Conservation (phyloP, 2,797 vertebrate species). For the Streptopelia turtur region DNA sequence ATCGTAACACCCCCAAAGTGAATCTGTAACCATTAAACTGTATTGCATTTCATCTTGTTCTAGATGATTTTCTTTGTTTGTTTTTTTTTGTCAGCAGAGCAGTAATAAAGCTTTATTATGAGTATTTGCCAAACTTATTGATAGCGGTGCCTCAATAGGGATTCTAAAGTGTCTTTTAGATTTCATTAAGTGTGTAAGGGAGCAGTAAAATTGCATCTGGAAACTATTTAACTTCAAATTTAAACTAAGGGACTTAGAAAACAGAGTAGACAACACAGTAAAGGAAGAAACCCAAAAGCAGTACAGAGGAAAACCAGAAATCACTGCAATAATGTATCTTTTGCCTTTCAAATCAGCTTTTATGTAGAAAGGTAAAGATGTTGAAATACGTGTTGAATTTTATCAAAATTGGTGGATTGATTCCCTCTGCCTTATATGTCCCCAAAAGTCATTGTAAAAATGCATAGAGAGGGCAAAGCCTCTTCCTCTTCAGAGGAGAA, state of each 20-base stretch:
- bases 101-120: background rate
- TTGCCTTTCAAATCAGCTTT: background rate
- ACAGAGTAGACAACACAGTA: background rate
- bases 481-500: background rate
- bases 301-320: background rate
- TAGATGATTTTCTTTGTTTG: background rate
- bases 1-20: background rate
- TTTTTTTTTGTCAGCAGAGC: background rate
- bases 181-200: conserved; percentile 43
- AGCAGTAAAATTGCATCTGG: conserved; percentile 66
- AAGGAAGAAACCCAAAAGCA: background rate
- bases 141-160: conserved; percentile 11
- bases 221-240: conserved; percentile 50
- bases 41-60: background rate
- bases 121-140: conserved; percentile 44
- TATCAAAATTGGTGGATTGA: background rate
- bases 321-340: background rate
- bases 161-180: conserved; percentile 37
- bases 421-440: background rate
- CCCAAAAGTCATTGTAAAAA: background rate
- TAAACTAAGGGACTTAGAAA: conserved; percentile 26
- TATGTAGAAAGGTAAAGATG: background rate
- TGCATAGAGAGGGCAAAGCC: background rate
- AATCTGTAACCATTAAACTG: background rate
- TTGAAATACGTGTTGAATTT: background rate